Base-by-base conservation (phyloP, 2,888 invertebrate genomes). In the Augochlorella aurata region DNA sequence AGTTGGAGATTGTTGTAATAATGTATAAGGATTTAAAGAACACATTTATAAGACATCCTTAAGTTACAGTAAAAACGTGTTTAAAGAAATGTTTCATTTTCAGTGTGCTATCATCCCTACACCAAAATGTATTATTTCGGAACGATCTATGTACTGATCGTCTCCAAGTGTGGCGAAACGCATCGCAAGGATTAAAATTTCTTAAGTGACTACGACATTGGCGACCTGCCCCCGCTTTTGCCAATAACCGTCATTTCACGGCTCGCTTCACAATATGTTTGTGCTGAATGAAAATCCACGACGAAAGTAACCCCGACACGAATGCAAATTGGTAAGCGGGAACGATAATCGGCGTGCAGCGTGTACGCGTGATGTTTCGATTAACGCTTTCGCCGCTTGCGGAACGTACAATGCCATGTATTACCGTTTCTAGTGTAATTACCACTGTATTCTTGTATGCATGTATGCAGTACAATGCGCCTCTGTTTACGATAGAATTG, bases 391-490 rank as follows among this genome's bases (percentile, higher is more conserved):
- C 74, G 74, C 76, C 47, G 63, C 71, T 38, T 18, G 71, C 16
- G 58, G 70, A 85, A 87, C 84, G 84, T 79, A 83, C 73, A 85
- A 61, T 73, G 71, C 52, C 47, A 70, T 58, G 82, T 77, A 85
- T 84, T 84, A 84, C 63, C 79, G 67, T 84, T 82, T 70, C 77
- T 78, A 79, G 71, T 73, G 76, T 84, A 85, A 88, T 83, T 80
- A 81, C 71, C 74, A 72, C 74, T 10, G 52, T 75, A 70, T 82
- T 82, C 75, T 16, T 54, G 67, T 63, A 65, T 71, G 79, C 66
- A 49, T 76, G 74, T 84, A 86, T 85, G 85, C 81, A 83, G 83
- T 82, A 79, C 78, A 72, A 38, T 50, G 70, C 72, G 12, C 58
- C 79, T 63, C 24, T 71, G 83, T 74, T 83, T 84, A 52, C 77